These are phyloP conservation scores for Ophion costatus DNA, from an alignment of 2,888 invertebrate genomes.

Conservation along the genomic window DNA sequence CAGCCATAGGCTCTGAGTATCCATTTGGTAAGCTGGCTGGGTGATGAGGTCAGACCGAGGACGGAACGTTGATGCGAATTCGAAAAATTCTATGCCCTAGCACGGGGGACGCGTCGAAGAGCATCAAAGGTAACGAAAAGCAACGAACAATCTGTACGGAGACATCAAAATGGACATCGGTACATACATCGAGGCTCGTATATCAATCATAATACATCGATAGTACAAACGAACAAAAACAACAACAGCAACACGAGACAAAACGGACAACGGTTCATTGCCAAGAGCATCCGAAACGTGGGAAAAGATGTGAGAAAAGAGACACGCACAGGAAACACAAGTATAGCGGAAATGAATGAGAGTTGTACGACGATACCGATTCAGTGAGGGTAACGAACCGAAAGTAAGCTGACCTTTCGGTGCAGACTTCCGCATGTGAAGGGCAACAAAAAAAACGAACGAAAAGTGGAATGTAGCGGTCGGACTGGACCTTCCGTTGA, in stretches of 20 bases:
- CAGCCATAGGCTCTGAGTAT: neutral
- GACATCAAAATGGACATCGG: neutral
- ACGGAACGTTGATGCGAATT: neutral
- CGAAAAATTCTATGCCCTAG: neutral
- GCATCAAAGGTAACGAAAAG: neutral
- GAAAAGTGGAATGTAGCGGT: neutral
- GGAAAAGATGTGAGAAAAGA: constrained; percentile 10
- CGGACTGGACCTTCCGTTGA: neutral
- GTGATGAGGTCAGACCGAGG: neutral
- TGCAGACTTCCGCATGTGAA: neutral
- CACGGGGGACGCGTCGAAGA: neutral
- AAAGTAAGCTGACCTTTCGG: neutral
- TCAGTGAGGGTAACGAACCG: neutral
- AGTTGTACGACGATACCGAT: neutral
- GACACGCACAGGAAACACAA: constrained; percentile 12
- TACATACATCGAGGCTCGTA: constrained; percentile 14
- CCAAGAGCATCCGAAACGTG: constrained; percentile 56
- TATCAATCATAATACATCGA: constrained; percentile 32
- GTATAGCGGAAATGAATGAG: constrained; percentile 26
- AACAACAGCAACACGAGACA: constrained; percentile 50
- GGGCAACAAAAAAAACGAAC: neutral
- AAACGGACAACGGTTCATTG: constrained; percentile 53
- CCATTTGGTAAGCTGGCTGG: neutral
- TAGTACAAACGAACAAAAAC: constrained; percentile 14
- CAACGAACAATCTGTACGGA: neutral